Evolutionary conservation across 2,113 vertebrate species (phyloP).

Genomic region (Myiozetetes cayanensis): DNA sequence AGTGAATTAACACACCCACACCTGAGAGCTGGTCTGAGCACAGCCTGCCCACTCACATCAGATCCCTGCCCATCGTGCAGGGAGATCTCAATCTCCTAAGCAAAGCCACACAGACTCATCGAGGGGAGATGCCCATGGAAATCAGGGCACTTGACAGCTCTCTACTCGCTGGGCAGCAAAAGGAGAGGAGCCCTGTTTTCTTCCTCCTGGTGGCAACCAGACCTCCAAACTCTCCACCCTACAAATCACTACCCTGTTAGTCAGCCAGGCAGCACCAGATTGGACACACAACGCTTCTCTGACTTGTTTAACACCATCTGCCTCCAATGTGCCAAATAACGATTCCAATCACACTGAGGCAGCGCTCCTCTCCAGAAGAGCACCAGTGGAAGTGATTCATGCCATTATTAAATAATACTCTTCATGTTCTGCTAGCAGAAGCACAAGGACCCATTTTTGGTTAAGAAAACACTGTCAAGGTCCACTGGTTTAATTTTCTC

Average conservation of each 20-base stretch:
- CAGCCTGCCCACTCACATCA: not conserved
- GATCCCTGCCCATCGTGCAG: fast-evolving
- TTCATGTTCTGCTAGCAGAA: not conserved
- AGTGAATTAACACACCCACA: not conserved
- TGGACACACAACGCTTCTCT: not conserved
- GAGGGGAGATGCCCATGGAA: not conserved
- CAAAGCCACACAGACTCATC: not conserved
- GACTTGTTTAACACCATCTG: slow-evolving; percentile 12
- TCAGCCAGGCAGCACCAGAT: not conserved
- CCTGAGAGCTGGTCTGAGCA: not conserved
- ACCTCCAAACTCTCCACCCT: not conserved
- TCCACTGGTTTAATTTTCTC: slow-evolving; percentile 12
- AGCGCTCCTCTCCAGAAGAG: not conserved
- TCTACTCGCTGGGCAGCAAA: not conserved
- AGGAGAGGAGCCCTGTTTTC: not conserved
- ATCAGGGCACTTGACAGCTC: not conserved
- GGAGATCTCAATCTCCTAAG: not conserved
- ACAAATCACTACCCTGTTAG: not conserved
- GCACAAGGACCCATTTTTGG: not conserved
- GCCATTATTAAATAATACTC: not conserved
- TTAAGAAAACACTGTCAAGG: slow-evolving; percentile 21
- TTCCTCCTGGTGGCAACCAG: not conserved
- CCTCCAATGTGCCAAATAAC: fast-evolving
- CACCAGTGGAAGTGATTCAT: not conserved
- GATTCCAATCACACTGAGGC: not conserved